Evolutionary conservation across 2,113 vertebrate species (phyloP).

Genomic region (Tragulus kanchil): DNA sequence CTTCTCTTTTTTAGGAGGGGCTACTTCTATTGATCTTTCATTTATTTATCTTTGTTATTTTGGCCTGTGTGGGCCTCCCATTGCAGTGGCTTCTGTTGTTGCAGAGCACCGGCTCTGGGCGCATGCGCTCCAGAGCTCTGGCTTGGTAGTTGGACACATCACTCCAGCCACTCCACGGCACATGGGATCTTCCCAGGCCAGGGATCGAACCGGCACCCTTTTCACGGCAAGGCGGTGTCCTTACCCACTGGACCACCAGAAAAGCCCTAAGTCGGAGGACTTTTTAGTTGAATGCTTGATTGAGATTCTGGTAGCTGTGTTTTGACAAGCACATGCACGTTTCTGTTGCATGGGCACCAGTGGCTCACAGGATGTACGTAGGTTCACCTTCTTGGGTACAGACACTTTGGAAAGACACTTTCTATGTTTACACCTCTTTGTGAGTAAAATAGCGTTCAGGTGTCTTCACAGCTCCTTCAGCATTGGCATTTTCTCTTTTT

Average conservation of each 20-base stretch:
- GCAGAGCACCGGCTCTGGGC: too few relatives aligned
- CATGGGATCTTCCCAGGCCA: too few relatives aligned
- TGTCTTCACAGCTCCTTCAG: background rate
- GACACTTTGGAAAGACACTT: background rate
- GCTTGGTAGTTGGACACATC: too few relatives aligned
- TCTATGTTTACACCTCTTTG: background rate
- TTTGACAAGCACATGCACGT: background rate
- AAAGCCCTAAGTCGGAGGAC: background rate
- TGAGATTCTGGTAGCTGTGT: background rate
- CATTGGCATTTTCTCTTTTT: background rate
- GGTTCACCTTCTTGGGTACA: fast-evolving
- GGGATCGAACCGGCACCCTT: too few relatives aligned
- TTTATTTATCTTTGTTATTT: too few relatives aligned
- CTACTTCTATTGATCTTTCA: background rate
- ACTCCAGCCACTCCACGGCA: too few relatives aligned
- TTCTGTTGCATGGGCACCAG: background rate
- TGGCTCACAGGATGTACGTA: fast-evolving
- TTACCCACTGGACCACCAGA: too few relatives aligned
- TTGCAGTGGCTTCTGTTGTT: too few relatives aligned
- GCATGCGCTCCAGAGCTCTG: too few relatives aligned
- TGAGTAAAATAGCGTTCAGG: background rate
- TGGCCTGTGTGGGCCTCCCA: too few relatives aligned
- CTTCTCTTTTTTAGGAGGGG: background rate
- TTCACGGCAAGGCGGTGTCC: too few relatives aligned
- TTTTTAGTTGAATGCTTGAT: background rate